phyloP scores from a whole-genome alignment of 2,113 vertebrate genomes.

The Penelope pileata region DNA sequence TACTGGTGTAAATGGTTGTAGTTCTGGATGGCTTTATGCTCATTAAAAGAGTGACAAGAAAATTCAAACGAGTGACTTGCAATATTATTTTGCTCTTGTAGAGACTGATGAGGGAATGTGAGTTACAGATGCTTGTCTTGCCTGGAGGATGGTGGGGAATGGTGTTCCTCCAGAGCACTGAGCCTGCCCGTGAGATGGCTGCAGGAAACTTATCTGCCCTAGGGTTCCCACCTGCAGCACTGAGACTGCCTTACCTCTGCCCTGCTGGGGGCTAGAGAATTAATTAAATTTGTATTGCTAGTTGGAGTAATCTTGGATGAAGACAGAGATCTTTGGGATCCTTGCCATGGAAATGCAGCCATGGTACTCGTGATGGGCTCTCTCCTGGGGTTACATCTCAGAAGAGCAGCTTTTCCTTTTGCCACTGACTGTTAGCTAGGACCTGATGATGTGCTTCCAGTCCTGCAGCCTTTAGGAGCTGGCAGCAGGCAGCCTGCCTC shows the following conservation, averaged over 20 bases:
- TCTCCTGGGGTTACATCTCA: rapidly evolving
- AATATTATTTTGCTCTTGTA: neutral
- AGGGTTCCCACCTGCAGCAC: neutral
- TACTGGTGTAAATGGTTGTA: neutral
- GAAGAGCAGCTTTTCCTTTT: neutral
- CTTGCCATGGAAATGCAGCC: neutral
- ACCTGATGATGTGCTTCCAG: neutral
- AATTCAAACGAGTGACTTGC: neutral
- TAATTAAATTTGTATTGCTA: neutral
- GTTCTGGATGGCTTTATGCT: neutral
- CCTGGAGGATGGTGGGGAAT: neutral
- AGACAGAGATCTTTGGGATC: neutral
- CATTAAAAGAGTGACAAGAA: neutral
- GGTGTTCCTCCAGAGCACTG: rapidly evolving
- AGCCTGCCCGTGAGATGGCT: neutral
- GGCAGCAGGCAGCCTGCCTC: neutral
- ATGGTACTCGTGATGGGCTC: neutral
- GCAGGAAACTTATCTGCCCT: neutral
- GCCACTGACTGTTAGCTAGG: rapidly evolving
- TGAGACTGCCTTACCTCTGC: neutral
- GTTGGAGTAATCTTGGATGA: neutral
- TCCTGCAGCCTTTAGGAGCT: neutral
- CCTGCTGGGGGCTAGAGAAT: neutral
- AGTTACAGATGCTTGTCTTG: rapidly evolving
- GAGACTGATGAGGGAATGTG: neutral